Evolutionary conservation across 1,140 invertebrate genomes (phyloP).

Genomic region (Meloidogyne floridensis): DNA sequence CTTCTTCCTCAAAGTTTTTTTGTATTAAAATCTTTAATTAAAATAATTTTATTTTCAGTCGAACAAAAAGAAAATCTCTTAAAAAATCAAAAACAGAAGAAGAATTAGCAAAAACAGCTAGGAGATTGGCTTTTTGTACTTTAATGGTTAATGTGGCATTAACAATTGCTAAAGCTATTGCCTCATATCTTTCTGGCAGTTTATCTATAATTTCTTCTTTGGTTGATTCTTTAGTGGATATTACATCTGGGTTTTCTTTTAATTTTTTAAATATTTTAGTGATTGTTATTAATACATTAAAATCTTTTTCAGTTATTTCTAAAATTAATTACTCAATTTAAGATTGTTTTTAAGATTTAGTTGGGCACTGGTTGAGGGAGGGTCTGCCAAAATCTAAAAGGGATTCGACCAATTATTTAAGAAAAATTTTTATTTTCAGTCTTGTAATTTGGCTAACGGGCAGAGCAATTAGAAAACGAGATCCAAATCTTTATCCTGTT

Average conservation of each 20-base stretch:
- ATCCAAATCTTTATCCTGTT: slow-evolving; percentile 68
- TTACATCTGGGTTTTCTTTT: slow-evolving; percentile 64
- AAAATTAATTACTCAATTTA: no score
- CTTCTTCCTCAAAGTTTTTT: slow-evolving; percentile 1
- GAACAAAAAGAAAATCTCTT: neutral
- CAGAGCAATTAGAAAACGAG: slow-evolving; percentile 66
- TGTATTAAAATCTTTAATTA: neutral
- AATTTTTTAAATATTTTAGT: neutral
- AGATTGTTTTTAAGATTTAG: no score
- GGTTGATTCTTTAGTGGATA: slow-evolving; percentile 68
- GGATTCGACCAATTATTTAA: neutral
- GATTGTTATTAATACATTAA: no score
- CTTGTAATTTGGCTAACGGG: slow-evolving; percentile 67
- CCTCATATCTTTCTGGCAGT: slow-evolving; percentile 68
- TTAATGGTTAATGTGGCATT: slow-evolving; percentile 60
- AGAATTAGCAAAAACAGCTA: slow-evolving; percentile 28
- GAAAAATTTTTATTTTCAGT: slow-evolving; percentile 17
- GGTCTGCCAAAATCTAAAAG: no score
- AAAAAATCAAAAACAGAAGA: neutral
- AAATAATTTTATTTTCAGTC: neutral
- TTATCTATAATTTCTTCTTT: slow-evolving; percentile 68
- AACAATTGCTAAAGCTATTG: slow-evolving; percentile 66
- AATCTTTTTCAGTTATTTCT: no score
- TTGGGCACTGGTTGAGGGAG: no score
- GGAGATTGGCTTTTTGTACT: slow-evolving; percentile 54